Conservation (phyloP, 2,113 vertebrate species). For the Dicaeum eximium region DNA sequence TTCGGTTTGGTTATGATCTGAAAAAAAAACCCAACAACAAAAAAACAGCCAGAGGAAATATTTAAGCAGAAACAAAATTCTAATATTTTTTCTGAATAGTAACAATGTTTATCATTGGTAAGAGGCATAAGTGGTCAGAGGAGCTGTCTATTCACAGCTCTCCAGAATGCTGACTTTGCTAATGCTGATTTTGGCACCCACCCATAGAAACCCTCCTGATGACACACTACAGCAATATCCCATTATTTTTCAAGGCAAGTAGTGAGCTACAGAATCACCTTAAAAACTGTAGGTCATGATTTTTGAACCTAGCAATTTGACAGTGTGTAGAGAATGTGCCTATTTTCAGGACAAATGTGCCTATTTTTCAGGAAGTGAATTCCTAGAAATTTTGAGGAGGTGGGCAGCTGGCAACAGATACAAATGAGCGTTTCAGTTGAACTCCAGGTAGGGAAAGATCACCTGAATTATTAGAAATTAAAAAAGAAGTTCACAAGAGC, state of each 20-base stretch:
- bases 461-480: neutral
- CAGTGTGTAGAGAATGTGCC: neutral
- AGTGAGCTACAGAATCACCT: neutral
- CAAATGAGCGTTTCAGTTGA: neutral
- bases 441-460: neutral
- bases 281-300: fast-evolving
- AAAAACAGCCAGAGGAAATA: neutral
- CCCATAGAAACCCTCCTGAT: neutral
- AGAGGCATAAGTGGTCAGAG: neutral
- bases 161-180: neutral
- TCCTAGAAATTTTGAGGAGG: neutral
- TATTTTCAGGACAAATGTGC: neutral
- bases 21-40: neutral
- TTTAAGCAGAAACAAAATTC: neutral
- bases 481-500: neutral
- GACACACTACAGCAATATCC: neutral
- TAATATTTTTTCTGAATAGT: neutral
- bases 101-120: neutral
- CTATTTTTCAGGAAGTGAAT: neutral
- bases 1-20: neutral
- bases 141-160: neutral
- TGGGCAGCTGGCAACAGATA: neutral
- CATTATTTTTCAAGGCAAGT: neutral
- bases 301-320: neutral
- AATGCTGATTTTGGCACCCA: neutral